phyloP scores from a whole-genome alignment of 1,140 invertebrate species.

The Micrasema minimum region DNA sequence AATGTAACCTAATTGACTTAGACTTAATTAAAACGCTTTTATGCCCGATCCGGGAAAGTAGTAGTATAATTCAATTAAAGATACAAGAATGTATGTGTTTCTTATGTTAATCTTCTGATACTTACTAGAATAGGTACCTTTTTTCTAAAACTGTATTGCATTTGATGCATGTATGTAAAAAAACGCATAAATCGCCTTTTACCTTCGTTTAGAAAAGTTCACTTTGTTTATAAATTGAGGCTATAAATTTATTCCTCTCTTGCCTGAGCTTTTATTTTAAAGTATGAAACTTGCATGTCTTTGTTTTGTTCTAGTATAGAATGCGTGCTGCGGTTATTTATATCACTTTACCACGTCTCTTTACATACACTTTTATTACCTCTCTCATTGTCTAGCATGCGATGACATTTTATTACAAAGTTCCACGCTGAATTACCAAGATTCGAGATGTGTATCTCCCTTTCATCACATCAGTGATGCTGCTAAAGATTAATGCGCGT shows the following conservation, averaged over 20 bases:
- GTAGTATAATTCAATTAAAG: too few relatives aligned
- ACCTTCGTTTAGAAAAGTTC: too few relatives aligned
- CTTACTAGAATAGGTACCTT: too few relatives aligned
- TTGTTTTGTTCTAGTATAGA: slow-evolving; percentile 11
- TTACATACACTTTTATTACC: slow-evolving; percentile 24
- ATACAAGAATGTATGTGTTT: too few relatives aligned
- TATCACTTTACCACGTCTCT: slow-evolving; percentile 4
- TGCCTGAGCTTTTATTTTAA: neutral
- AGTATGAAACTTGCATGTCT: neutral
- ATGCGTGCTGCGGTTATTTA: neutral
- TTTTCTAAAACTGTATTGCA: too few relatives aligned
- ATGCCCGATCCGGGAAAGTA: too few relatives aligned
- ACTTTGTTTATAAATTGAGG: too few relatives aligned
- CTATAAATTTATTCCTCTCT: neutral
- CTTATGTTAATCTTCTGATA: too few relatives aligned
- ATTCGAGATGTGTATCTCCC: neutral
- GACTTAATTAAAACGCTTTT: too few relatives aligned
- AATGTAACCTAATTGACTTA: too few relatives aligned
- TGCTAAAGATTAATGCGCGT: slow-evolving; percentile 11
- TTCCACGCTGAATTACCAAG: slow-evolving; percentile 20
- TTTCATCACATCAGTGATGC: neutral
- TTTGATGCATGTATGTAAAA: too few relatives aligned
- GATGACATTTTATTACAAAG: slow-evolving; percentile 28
- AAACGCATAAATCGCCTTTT: too few relatives aligned
- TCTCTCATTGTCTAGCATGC: slow-evolving; percentile 5